Evolutionary conservation across 1,140 invertebrate species (phyloP), one percentile per base, ranked within the genome.

Genomic region (Nasonia giraulti): DNA sequence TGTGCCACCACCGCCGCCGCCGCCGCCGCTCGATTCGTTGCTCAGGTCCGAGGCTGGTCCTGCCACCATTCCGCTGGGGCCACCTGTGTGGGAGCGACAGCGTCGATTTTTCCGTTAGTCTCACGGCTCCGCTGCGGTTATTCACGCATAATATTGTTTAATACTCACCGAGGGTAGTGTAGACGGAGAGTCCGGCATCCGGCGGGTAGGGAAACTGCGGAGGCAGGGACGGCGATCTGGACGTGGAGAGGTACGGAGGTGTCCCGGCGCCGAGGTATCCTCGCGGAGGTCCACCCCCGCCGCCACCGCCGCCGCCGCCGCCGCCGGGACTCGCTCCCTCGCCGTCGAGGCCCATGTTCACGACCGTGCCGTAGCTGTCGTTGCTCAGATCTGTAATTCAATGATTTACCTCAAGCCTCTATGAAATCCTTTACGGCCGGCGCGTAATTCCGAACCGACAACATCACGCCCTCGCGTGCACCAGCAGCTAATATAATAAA

Each of bases 331-430:
- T 97, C 12, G 96, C 95, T 76, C 96, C 96, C 89, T 96, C 96
- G 84, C 95, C 94, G 77, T 95, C 96, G 87, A 97, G 94, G 37
- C 96, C 95, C 92, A 97, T 95, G 91, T 96, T 97, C 82, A 95
- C 96, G 80, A 95, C 96, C 3, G 96, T 97, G 81, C 96, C 96
- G 89, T 97, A 98, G 92, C 97, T 97, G 89, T 98, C 97, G 91
- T 97, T 97, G 90, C 96, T 96, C 87, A 97, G 91, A 93, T 97
- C 96, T 71, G 68, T 69, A 20, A 84, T 71, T 84, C 20, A 80
- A 77, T 3, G 0, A 83, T 77, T 27, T 27, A 27, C 27, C 27
- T 27, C 27, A 27, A 27, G 27, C 27, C 27, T 27, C 27, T 27
- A 27, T 40, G 47, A 79, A n/a, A 68, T 84, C 68, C 50, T 47